Evolutionary conservation across 2,888 invertebrate species (phyloP).

Genomic region (Cyaniris semiargus): DNA sequence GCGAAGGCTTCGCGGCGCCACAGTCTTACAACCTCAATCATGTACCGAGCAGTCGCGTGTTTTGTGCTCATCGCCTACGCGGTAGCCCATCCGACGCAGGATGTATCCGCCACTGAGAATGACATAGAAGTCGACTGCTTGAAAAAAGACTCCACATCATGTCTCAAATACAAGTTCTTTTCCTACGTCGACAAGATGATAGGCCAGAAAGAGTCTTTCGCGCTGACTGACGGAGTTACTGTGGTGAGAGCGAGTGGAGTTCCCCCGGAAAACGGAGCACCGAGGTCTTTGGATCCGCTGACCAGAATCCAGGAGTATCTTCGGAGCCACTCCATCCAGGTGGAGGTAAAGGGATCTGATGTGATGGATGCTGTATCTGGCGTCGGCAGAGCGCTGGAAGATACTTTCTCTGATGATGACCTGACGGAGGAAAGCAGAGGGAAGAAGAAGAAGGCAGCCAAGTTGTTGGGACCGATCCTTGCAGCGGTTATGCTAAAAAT

Average conservation of each 20-base stretch:
- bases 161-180: constrained; percentile 92
- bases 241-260: constrained; percentile 87
- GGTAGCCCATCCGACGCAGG: constrained; percentile 85
- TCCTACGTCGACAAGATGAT: constrained; percentile 92
- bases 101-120: constrained; percentile 85
- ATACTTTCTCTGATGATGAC: constrained; percentile 83
- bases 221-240: constrained; percentile 90
- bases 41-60: constrained; percentile 66
- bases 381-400: constrained; percentile 89
- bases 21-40: constrained; percentile 64
- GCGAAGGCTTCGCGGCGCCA: constrained; percentile 49
- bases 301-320: constrained; percentile 88
- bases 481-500: constrained; percentile 88
- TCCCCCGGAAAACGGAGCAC: constrained; percentile 87
- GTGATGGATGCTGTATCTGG: constrained; percentile 89
- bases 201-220: constrained; percentile 88
- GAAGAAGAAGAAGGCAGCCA: constrained; percentile 91
- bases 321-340: constrained; percentile 89
- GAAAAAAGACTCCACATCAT: constrained; percentile 90
- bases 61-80: constrained; percentile 74
- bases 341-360: constrained; percentile 91
- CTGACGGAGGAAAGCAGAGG: constrained; percentile 85
- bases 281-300: constrained; percentile 85
- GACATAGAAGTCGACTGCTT: constrained; percentile 91
- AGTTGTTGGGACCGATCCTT: constrained; percentile 88